Evolutionary conservation across 2,888 invertebrate genomes (phyloP).

Genomic region (Zygaena filipendulae): DNA sequence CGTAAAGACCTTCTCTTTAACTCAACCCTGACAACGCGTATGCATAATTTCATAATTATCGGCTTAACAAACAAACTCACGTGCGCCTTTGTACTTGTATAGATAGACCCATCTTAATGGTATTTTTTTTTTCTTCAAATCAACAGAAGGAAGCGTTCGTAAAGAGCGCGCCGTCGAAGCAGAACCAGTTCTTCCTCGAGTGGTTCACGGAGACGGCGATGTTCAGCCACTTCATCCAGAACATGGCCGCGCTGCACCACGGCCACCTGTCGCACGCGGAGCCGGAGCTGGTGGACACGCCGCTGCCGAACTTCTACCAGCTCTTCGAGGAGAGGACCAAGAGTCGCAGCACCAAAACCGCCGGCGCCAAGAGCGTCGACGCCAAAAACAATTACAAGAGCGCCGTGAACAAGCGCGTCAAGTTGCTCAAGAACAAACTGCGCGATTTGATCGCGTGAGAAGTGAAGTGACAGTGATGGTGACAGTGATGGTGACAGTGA

Average conservation of each 20-base stretch:
- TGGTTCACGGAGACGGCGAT: slow-evolving; percentile 91
- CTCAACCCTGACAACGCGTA: too few relatives aligned
- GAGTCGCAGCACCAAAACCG: slow-evolving; percentile 22
- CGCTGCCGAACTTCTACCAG: slow-evolving; percentile 51
- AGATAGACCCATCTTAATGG: too few relatives aligned
- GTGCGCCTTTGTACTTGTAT: too few relatives aligned
- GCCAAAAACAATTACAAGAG: slow-evolving; percentile 44
- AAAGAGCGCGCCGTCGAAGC: slow-evolving; percentile 71
- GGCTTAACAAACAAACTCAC: too few relatives aligned
- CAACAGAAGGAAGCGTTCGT: slow-evolving; percentile 82
- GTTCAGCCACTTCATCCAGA: slow-evolving; percentile 80
- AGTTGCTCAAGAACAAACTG: slow-evolving; percentile 43
- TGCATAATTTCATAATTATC: too few relatives aligned
- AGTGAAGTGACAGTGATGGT: slow-evolving; percentile 3
- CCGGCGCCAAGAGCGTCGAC: slow-evolving; percentile 24
- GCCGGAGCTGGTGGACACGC: slow-evolving; percentile 38
- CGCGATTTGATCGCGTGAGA: slow-evolving; percentile 51
- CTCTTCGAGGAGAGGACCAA: slow-evolving; percentile 41
- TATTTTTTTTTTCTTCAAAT: too few relatives aligned
- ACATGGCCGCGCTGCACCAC: slow-evolving; percentile 36
- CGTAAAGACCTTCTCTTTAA: too few relatives aligned
- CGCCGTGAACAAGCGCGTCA: slow-evolving; percentile 52
- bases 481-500: too few relatives aligned
- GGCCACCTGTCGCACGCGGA: slow-evolving; percentile 16
- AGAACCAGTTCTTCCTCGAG: slow-evolving; percentile 78